Evolutionary conservation across 1,140 invertebrate genomes (phyloP), one percentile per base, ranked within the genome.

Genomic region (Pseudomyrmex concolor): DNA sequence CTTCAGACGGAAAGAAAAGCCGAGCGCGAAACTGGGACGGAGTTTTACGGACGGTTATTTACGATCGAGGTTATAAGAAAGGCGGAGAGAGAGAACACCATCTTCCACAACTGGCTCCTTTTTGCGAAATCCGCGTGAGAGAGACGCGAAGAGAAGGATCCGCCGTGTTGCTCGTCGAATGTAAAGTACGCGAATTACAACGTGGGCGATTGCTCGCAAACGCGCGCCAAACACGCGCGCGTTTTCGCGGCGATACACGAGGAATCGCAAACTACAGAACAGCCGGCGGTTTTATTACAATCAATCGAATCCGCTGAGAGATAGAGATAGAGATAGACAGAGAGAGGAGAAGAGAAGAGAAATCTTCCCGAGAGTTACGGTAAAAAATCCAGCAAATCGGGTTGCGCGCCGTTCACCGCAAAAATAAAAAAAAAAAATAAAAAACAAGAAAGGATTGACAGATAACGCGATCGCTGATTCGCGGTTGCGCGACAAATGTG

Each of bases 61-160:
- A 83, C 73, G 81, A 83, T 83, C 81, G 81, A 83, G 81, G 81
- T 83, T 83, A 83, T 77, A 73, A 77, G 81, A 83, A 83, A 83
- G 73, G 81, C 81, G 81, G 74, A 7, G 34, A 34, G 74, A 7
- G 34, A 34, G 63, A 64, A 51, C 60, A 51, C 60, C 54, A 50
- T 17, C 59, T 45, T 62, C 60, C 25, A 22, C 51, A 12, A 59
- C 22, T 72, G 43, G 19, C 63, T 51, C 62, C 74, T 67, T 45
- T n/a, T 45, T n/a, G 48, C 73, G 54, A 83, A 68, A 83, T 83
- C 73, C 60, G 9, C 81, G 22, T 51, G 50, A 83, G 73, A 83
- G 73, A 55, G 60, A 34, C 62, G 19, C 22, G 0, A 34, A 34
- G 34, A 34, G 34, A 34, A 34, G 34, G 34, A 34, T 34, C 34